Evolutionary conservation across 2,113 vertebrate species (phyloP).

Genomic region (Mormyrus iriodes): DNA sequence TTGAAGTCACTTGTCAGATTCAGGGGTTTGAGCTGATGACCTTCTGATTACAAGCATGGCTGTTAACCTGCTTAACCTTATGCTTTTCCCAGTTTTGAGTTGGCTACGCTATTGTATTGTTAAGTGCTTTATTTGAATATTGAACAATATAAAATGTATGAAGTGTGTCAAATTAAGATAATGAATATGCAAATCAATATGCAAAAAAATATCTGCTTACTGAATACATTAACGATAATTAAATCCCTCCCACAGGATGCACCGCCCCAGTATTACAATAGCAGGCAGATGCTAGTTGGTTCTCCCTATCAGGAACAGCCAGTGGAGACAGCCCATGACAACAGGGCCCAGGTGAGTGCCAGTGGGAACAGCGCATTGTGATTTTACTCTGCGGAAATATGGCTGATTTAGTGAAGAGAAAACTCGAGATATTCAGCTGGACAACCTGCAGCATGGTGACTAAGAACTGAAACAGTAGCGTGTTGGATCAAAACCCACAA

Average conservation of each 20-base stretch:
- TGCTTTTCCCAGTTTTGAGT: not conserved
- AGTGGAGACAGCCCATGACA: not conserved
- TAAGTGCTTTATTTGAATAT: not conserved
- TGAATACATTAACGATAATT: not conserved
- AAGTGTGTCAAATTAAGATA: not conserved
- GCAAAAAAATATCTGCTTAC: not conserved
- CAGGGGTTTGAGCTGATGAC: not conserved
- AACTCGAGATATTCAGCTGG: not conserved
- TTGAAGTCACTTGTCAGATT: not conserved
- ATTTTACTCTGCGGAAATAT: not conserved
- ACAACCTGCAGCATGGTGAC: not conserved
- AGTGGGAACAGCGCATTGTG: not conserved
- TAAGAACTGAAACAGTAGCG: not conserved
- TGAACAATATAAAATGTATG: not conserved
- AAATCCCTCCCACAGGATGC: slow-evolving; percentile 46
- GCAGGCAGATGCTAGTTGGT: slow-evolving; percentile 66
- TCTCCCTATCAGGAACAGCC: slow-evolving; percentile 46
- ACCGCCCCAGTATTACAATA: slow-evolving; percentile 66
- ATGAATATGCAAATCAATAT: not conserved
- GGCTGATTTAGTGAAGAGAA: not conserved
- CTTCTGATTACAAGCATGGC: not conserved
- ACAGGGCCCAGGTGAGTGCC: not conserved
- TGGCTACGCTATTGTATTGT: not conserved
- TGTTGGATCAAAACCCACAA: not conserved
- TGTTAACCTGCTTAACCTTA: not conserved